Conservation (phyloP, 2,797 vertebrate species). For the Pipistrellus nathusii region DNA sequence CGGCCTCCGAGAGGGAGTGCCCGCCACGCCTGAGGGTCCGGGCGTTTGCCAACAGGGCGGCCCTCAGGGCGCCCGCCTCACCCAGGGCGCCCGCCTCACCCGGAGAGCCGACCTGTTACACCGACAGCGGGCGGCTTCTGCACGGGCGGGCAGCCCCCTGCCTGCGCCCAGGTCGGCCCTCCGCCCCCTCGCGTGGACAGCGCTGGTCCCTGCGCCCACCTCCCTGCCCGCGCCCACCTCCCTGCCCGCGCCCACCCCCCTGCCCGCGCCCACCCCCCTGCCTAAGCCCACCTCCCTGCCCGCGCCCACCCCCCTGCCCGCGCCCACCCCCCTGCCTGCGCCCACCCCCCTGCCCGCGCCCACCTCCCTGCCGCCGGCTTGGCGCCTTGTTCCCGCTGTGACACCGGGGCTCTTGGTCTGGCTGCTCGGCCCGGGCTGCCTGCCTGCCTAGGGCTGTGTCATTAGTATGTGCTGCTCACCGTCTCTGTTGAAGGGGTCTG, state of each 20-base stretch:
- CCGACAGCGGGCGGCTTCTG: not conserved
- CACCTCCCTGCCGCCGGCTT: not conserved
- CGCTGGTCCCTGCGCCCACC: not conserved
- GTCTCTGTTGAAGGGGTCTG: not conserved
- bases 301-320: too few species aligned
- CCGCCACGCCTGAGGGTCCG: conserved; percentile 72
- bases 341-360: not conserved
- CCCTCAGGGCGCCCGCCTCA: too few species aligned
- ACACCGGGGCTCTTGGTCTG: not conserved
- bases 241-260: too few species aligned
- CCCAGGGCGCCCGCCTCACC: too few species aligned
- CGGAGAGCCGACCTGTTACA: not conserved
- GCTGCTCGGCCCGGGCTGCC: not conserved
- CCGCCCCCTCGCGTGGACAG: not conserved
- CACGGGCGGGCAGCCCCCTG: not conserved
- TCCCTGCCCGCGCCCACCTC: too few species aligned
- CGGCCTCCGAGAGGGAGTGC: conserved; percentile 61
- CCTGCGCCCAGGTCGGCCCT: not conserved
- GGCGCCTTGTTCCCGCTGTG: not conserved
- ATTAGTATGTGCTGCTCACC: not conserved
- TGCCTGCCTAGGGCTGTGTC: not conserved
- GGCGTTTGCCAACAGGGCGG: conserved; percentile 79
- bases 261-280: too few species aligned
- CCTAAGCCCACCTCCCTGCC: too few species aligned
- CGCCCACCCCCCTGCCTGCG: too few species aligned